A percentile compares a stretch with the other conserved stretches of the same genome.
Conservation (phyloP, 2,888 invertebrate genomes). For the Aspidapion aeneum region DNA sequence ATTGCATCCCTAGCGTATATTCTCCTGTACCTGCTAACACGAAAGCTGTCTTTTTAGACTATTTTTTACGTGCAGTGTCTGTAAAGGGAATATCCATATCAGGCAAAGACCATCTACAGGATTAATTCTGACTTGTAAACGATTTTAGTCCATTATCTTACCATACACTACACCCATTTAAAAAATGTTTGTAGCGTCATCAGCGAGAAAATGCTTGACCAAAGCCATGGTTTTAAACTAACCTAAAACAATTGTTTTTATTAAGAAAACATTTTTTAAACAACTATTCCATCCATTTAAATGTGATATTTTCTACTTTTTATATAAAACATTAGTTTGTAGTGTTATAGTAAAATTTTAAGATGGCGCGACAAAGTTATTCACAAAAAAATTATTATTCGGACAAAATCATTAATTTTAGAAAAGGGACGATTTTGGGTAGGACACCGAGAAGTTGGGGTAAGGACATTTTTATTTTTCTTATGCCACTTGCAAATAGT, state of each 20-base stretch:
- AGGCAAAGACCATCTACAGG: no score
- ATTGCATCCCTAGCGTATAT: no score
- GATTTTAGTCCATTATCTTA: no score
- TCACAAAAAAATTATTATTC: conserved; percentile 24
- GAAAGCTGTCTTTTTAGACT: no score
- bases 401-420: conserved; percentile 50
- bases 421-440: conserved; percentile 58
- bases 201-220: background rate
- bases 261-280: background rate
- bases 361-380: conserved; percentile 18
- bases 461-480: conserved; percentile 48
- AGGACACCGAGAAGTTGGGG: conserved; percentile 63
- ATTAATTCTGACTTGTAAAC: no score
- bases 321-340: background rate
- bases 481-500: background rate
- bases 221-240: background rate
- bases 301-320: background rate
- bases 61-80: no score
- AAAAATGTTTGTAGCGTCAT: background rate
- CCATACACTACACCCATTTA: background rate
- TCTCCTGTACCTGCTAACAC: no score
- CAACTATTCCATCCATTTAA: background rate
- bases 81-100: no score
- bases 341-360: conserved; percentile 4
- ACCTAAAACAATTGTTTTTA: background rate